Evolutionary conservation across 2,888 invertebrate species (phyloP).

Genomic region (Busseola fusca): DNA sequence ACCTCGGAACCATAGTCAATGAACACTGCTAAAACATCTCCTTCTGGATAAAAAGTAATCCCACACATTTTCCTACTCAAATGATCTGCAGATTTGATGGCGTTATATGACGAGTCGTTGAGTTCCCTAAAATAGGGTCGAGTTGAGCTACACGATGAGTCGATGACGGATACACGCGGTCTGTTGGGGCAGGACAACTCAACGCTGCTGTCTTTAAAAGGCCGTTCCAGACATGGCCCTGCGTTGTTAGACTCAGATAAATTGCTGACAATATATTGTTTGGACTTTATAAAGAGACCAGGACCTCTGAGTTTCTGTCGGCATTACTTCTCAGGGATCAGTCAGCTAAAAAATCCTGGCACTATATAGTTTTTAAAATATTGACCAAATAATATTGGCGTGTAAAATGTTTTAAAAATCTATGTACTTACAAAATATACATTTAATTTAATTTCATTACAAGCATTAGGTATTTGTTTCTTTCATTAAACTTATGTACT

Average conservation of each 20-base stretch:
- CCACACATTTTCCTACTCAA: not conserved
- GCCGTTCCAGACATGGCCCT: not conserved
- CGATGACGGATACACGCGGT: not conserved
- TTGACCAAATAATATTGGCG: not conserved
- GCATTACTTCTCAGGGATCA: not conserved
- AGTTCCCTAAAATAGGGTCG: not conserved
- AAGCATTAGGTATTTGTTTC: not conserved
- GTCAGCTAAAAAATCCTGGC: not conserved
- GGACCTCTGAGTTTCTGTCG: not conserved
- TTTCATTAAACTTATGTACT: not conserved
- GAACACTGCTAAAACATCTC: not conserved
- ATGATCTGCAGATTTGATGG: not conserved
- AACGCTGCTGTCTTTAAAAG: not conserved
- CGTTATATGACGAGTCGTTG: not conserved
- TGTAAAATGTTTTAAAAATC: not conserved
- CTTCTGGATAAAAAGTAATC: not conserved
- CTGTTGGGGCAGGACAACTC: not conserved
- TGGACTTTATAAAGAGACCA: not conserved
- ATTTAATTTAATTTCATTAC: not conserved
- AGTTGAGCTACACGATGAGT: not conserved
- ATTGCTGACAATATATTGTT: not conserved
- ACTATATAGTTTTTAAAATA: not conserved
- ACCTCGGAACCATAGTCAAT: not conserved
- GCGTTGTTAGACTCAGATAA: not conserved
- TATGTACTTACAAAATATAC: not conserved